Base-by-base conservation (phyloP, 2,888 invertebrate species). In the Andrena trimmerana region DNA sequence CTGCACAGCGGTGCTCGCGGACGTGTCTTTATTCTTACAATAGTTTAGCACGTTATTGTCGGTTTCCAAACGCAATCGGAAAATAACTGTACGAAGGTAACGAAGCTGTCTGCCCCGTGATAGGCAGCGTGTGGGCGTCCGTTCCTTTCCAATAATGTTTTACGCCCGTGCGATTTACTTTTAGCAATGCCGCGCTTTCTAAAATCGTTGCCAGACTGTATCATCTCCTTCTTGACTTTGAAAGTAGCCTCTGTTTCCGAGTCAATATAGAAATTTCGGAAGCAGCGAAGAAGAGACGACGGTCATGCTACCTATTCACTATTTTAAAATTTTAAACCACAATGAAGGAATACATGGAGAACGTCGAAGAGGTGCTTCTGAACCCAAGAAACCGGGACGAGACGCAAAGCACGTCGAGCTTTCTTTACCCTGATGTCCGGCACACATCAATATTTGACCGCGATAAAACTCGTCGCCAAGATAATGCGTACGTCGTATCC, bases 401-500 rank as follows among this genome's bases (percentile, higher is more conserved):
- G 57, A 70, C 69, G 52, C 24, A 27, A 70, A 29, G 74, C 59
- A 33, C 16, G 31, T 24, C 54, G 54, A 62, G 10, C 27, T 75
- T 76, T 78, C 78, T 62, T 77, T 60, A 24, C 27, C 33, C 54
- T 31, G 71, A 75, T 57, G 59, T 65, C 71, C 65, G 52, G 50
- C 60, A 63, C 72, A 65, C 68, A 86, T 84, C 75, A 88, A 86
- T 87, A 84, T 88, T 87, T 86, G 73, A 81, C 63, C 68, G 27
- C 31, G 87, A 87, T 87, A 88, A 88, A 81, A 73, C 10, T 33
- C 59, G 76, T 86, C 79, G 73, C 31, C 71, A 62, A 84, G 88
- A 88, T 87, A 87, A 86, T 81, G 50, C 69, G 73, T 84, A 24
- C 67, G 65, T 8, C 29, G 65, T 71, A 59, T 36, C 1, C 24